phyloP scores from a whole-genome alignment of 2,888 invertebrate species.

The Sturmia bella region DNA sequence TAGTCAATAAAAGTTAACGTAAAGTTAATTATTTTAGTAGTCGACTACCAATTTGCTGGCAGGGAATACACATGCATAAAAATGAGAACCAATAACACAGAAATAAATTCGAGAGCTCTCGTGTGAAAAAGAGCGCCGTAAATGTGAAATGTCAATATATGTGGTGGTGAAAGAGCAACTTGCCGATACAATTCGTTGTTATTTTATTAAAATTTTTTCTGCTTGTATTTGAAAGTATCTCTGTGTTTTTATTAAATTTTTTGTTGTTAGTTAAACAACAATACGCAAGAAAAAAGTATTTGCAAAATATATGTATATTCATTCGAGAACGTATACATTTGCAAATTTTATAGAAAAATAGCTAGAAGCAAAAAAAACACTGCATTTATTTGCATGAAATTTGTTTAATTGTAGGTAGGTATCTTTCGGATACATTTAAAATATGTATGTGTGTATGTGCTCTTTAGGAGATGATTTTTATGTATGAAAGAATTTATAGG shows the following conservation, averaged over 20 bases:
- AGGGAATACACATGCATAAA: not conserved
- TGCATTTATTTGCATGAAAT: constrained; percentile 38
- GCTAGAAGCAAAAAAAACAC: not conserved
- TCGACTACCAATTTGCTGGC: not conserved
- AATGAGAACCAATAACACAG: constrained; percentile 13
- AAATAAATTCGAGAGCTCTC: constrained; percentile 17
- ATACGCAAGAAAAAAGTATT: not conserved
- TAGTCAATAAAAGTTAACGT: too few species aligned
- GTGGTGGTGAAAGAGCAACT: constrained; percentile 44
- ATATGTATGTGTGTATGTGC: not conserved
- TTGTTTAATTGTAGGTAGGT: constrained; percentile 42
- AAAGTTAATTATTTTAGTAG: too few species aligned
- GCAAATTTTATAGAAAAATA: constrained; percentile 39
- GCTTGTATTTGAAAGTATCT: constrained; percentile 32
- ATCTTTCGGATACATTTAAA: constrained; percentile 8
- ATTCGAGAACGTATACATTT: constrained; percentile 14
- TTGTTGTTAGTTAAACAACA: constrained; percentile 29
- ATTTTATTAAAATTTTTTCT: constrained; percentile 9
- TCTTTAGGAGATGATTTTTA: not conserved
- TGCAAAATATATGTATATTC: constrained; percentile 9
- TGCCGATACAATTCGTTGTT: constrained; percentile 41
- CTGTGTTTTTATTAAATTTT: constrained; percentile 31
- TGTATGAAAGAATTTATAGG: not conserved
- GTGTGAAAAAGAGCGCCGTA: constrained; percentile 18
- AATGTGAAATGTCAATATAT: constrained; percentile 13